phyloP scores from a whole-genome alignment of 2,797 vertebrate genomes.

The Girardinus metallicus region DNA sequence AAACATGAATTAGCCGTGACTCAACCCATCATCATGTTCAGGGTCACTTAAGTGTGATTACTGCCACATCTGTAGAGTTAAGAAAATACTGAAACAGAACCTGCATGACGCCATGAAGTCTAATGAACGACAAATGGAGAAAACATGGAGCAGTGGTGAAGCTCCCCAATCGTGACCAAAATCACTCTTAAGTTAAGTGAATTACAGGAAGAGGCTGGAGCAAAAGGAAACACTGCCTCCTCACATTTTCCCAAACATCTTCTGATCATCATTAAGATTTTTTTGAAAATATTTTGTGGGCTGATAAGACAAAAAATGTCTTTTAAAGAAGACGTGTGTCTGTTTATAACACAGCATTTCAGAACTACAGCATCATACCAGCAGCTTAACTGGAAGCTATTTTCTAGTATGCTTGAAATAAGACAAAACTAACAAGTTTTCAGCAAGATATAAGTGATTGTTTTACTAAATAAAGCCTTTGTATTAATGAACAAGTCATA shows the following conservation, averaged over 20 bases:
- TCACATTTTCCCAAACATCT: background rate
- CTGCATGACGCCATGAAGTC: background rate
- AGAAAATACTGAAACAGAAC: background rate
- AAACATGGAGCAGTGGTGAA: background rate
- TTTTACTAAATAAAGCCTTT: no score
- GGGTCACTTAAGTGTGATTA: background rate
- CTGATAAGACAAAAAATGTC: background rate
- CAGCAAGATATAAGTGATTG: no score
- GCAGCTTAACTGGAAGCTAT: background rate
- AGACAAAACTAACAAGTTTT: no score
- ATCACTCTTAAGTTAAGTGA: background rate
- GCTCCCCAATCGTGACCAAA: background rate
- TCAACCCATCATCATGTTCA: background rate
- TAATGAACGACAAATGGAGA: background rate
- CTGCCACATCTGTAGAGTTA: background rate
- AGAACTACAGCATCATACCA: background rate
- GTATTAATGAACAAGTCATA: no score
- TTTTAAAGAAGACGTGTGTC: background rate
- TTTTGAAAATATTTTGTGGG: background rate
- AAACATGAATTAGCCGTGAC: background rate
- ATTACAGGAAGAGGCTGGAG: background rate
- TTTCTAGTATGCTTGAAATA: no score
- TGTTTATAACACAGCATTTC: background rate
- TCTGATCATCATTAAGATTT: background rate
- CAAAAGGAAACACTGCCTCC: background rate